phyloP scores from a whole-genome alignment of 1,140 invertebrate species.

The Drosophila pallidifrons region DNA sequence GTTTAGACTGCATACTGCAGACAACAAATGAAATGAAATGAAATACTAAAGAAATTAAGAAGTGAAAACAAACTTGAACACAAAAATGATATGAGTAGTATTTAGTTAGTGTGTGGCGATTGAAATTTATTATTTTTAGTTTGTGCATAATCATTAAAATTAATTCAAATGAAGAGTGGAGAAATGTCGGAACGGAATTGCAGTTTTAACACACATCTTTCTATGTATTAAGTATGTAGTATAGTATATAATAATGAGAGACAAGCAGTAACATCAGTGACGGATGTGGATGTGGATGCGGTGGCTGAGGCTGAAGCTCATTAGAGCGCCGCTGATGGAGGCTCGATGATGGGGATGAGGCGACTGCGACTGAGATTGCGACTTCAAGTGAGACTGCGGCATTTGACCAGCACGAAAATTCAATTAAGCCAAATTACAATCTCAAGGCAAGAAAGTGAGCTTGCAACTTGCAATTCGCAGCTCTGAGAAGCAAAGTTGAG shows the following conservation, averaged over 20 bases:
- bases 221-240: too few relatives aligned
- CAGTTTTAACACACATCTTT: constrained; percentile 18
- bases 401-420: constrained; percentile 78
- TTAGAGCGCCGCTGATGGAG: constrained; percentile 33
- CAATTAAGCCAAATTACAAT: constrained; percentile 81
- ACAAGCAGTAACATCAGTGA: constrained; percentile 18
- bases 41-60: constrained; percentile 24
- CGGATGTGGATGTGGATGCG: constrained; percentile 55
- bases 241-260: constrained; percentile 5
- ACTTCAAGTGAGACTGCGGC: background rate
- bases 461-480: background rate
- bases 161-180: constrained; percentile 42
- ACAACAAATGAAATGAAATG: background rate
- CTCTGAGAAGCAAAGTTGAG: constrained; percentile 48
- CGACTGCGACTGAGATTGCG: background rate
- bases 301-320: constrained; percentile 31
- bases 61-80: constrained; percentile 38
- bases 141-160: constrained; percentile 42
- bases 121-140: constrained; percentile 25
- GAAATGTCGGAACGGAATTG: constrained; percentile 33
- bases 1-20: background rate
- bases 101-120: constrained; percentile 7
- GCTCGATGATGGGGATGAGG: constrained; percentile 43
- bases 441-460: constrained; percentile 75
- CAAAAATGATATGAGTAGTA: background rate